Base-by-base conservation (phyloP, 2,797 vertebrate species). In the Gallinago nigripennis region DNA sequence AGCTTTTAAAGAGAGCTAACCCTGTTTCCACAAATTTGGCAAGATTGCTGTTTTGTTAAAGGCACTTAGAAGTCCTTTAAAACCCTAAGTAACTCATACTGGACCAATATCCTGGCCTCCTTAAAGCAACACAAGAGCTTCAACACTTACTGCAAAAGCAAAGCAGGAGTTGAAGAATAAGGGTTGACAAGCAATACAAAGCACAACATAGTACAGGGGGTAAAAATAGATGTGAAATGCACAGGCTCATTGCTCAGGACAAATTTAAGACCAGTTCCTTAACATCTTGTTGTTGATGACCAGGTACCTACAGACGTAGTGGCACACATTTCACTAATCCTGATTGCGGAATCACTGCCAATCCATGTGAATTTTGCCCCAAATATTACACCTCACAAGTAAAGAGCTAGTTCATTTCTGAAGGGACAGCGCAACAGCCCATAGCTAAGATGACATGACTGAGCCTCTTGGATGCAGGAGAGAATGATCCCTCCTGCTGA, bases 21-120 rank as follows among this genome's bases (percentile, higher is more conserved):
- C 25, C 57, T 63, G 48, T 94, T 90, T 90, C 84, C 86, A 82
- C 88, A 91, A 89, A 94, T 95, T 88, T 86, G 77, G 37, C 45
- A 87, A 81, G 63, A 92, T 65, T 89, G 80, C 75, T 80, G 65
- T 81, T 93, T 95, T 90, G 58, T 94, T 95, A 95, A 71, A 90
- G 64, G 41, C 86, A 69, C 51, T 92, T 69, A 86, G 63, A 83
- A 91, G 31, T 16, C 48, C 57, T 88, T 90, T 64, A 79, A 68
- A 63, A 33, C 12, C 70, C 50, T 45, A 60, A 75, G 27, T 71
- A 75, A 79, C 48, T 86, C 72, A 84, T 28, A 45, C 45, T 69
- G 56, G 78, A 90, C 83, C 64, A 28, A 84, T 73, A 85, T 41
- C 53, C 75, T 18, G 35, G 7, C 23, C 28, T 24, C 46, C 54